Base-by-base conservation (phyloP, 1,140 invertebrate genomes). In the Temnothorax longispinosus region DNA sequence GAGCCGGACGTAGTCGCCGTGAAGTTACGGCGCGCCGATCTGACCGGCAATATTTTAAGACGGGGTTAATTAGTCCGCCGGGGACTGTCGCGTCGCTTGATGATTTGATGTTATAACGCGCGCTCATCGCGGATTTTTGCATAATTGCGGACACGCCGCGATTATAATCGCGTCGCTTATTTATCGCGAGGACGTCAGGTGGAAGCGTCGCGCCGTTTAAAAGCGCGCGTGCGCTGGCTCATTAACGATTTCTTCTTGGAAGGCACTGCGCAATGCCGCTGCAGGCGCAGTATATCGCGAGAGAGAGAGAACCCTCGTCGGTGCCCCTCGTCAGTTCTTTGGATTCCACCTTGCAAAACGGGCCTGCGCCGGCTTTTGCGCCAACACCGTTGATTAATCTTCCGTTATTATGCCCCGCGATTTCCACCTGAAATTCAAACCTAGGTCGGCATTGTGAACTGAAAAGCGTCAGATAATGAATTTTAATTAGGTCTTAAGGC, bases 391-490 rank as follows among this genome's bases (percentile, higher is more conserved):
- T 84, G 69, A 84, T 84, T 84, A 84, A 84, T 84, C 67, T 56
- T 27, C 54, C 27, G 41, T 84, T 60, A 84, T 84, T 84, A 84
- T 75, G 18, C 41, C 21, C 44, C 32, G 41, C 69, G 69, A 60
- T 62, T 84, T 75, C 69, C 54, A 44, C 54, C 69, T 75, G 69
- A 84, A 84, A 84, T 84, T 84, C 71, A 41, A 74, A 27, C 56
- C 54, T 35, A 74, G 58, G 27, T 58, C 41, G 56, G 41, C 69
- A 75, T 84, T 84, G 69, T 87, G 50, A 38, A 76, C 69, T 50
- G 80, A 81, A 75, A 85, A 76, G 82, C 82, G 74, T 71, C 64
- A 32, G 60, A 87, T 74, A 87, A 76, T 87, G 77, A 89, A 86
- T 71, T 76, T 88, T 72, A 86, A 88, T 88, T 88, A 86, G 71